phyloP scores from a whole-genome alignment of 1,140 invertebrate species.

The Brachionus plicatilis region DNA sequence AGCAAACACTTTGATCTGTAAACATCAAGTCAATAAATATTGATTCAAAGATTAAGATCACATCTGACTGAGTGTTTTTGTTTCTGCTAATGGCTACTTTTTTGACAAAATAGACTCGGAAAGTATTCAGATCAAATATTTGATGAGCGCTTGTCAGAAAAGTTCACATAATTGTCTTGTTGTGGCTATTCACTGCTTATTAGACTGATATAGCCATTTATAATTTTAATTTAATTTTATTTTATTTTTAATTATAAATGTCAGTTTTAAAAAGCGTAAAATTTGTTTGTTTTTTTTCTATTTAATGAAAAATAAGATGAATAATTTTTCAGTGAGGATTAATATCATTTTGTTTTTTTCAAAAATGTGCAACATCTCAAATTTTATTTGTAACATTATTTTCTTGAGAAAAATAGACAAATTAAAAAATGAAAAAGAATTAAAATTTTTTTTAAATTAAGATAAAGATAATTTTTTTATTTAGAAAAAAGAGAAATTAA shows the following conservation, averaged over 20 bases:
- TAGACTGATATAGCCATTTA: neutral
- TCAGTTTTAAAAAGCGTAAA: neutral
- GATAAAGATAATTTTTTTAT: too few relatives aligned
- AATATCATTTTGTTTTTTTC: too few relatives aligned
- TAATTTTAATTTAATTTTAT: neutral
- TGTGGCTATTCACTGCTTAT: neutral
- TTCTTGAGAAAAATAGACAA: too few relatives aligned
- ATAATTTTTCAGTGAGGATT: neutral
- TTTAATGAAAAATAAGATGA: neutral
- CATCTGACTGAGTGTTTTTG: neutral
- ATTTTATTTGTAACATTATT: too few relatives aligned
- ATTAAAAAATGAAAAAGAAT: too few relatives aligned
- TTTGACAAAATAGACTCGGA: neutral
- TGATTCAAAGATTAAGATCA: neutral
- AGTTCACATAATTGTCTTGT: neutral
- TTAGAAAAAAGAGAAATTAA: too few relatives aligned
- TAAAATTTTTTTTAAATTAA: too few relatives aligned
- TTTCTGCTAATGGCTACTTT: neutral
- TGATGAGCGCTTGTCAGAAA: neutral
- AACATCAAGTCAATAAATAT: neutral
- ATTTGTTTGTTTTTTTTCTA: neutral
- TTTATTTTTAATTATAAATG: neutral
- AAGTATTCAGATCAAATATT: neutral
- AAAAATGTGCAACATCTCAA: too few relatives aligned
- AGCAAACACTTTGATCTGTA: neutral